Base-by-base conservation (phyloP, 2,888 invertebrate species). In the Drosophila formosana region DNA sequence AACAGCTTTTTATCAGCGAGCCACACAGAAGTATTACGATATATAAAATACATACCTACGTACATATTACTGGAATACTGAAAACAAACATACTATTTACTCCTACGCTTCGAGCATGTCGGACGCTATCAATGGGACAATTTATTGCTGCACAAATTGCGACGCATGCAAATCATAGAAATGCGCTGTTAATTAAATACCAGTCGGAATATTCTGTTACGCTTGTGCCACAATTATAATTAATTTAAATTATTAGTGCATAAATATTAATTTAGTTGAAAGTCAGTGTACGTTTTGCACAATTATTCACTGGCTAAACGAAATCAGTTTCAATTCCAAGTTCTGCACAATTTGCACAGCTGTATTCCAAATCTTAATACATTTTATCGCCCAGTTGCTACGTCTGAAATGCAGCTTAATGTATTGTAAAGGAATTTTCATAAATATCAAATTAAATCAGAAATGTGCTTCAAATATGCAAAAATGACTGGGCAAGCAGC, bases 361-460 rank as follows among this genome's bases (percentile, higher is more conserved):
- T 66, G 65, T 55, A 72, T 80, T 60, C 8, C n/a, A 43, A 57
- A 62, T 56, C 58, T 55, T 41, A 25, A 65, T 32, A 3, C 34
- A 7, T 51, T 64, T 75, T 75, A 82, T 64, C 58, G 68, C 61
- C 23, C 51, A 74, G 41, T 69, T 60, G 25, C 39, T 63, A 34
- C 53, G 62, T 69, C 37, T 56, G 28, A 73, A 62, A 58, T 73
- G 66, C 83, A 62, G 65, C 34, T 66, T 34, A 74, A 74, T 75
- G 79, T 41, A 50, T 34, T 82, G 61, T 41, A 57, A 7, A 43
- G 53, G 67, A 80, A 83, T 81, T 83, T 64, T 51, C 62, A 86
- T 86, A 32, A 32, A 50, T 57, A 45, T 11, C 34, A 26, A 66
- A 57, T 46, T 50, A 11, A 34, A 72, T 58, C 37, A 9, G 23